phyloP scores from a whole-genome alignment of 2,113 vertebrate genomes.

The Pachyramphus minor region DNA sequence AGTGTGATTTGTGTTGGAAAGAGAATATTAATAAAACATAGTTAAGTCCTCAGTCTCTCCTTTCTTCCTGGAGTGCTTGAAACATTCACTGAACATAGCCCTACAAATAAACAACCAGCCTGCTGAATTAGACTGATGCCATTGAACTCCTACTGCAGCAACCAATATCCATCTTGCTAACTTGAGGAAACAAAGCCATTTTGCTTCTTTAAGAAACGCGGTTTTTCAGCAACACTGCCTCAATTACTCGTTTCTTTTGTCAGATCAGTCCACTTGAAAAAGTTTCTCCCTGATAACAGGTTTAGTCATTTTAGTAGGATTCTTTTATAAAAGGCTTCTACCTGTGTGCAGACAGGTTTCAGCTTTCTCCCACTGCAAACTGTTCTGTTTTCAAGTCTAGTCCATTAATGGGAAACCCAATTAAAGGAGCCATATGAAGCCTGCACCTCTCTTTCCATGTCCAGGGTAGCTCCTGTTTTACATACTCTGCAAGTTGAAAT shows the following conservation, averaged over 20 bases:
- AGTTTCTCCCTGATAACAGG: neutral
- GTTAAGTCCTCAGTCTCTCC: neutral
- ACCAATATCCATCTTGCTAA: neutral
- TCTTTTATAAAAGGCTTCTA: neutral
- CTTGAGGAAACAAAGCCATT: neutral
- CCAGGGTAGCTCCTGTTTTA: neutral
- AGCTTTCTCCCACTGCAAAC: neutral
- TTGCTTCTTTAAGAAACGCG: neutral
- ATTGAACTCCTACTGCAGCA: neutral
- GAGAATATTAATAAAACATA: constrained; percentile 20
- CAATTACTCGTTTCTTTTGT: neutral
- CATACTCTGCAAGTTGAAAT: neutral
- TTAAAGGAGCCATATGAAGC: neutral
- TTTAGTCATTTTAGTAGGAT: neutral
- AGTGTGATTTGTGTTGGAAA: constrained; percentile 13
- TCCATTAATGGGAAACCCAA: neutral
- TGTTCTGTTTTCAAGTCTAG: neutral
- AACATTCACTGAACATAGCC: neutral
- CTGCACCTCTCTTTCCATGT: neutral
- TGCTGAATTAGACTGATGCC: neutral
- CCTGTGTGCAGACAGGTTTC: neutral
- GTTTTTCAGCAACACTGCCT: neutral
- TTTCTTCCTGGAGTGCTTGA: neutral
- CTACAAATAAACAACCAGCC: neutral
- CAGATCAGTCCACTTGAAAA: neutral